These are phyloP conservation scores for Hippoglossus stenolepis DNA, from an alignment of 2,113 vertebrate species.

Conservation along the genomic window DNA sequence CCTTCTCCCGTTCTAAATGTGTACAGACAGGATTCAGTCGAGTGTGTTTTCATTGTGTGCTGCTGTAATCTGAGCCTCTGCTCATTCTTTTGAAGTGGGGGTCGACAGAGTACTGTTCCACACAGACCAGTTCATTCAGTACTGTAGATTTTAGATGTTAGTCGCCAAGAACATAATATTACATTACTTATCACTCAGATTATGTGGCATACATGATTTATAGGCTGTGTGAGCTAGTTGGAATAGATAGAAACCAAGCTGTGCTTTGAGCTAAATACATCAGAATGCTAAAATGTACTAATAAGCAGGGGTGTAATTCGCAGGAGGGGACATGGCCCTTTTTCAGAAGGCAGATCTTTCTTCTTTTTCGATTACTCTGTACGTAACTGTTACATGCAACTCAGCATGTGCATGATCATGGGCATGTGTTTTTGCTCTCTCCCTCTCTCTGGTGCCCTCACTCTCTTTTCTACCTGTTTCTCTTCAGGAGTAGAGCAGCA, in stretches of 20 bases:
- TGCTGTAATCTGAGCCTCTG: conserved; percentile 19
- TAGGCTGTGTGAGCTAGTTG: not conserved
- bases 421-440: too few species aligned
- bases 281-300: not conserved
- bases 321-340: too few species aligned
- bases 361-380: too few species aligned
- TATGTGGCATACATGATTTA: not conserved
- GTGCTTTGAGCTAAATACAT: not conserved
- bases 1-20: accelerated
- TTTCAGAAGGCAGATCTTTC: not conserved
- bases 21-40: not conserved
- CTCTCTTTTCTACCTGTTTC: too few species aligned
- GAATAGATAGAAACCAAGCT: not conserved
- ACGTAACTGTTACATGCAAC: too few species aligned
- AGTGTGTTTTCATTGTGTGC: not conserved
- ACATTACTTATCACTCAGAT: too few species aligned
- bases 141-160: not conserved
- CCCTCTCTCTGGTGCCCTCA: too few species aligned
- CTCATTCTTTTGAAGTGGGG: not conserved
- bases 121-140: not conserved
- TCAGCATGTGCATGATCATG: too few species aligned
- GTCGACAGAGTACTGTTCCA: not conserved
- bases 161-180: too few species aligned
- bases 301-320: not conserved
- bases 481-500: too few species aligned